Evolutionary conservation across 2,113 vertebrate species (phyloP), one percentile per base, ranked within the genome.

Genomic region (Notothenia coriiceps): DNA sequence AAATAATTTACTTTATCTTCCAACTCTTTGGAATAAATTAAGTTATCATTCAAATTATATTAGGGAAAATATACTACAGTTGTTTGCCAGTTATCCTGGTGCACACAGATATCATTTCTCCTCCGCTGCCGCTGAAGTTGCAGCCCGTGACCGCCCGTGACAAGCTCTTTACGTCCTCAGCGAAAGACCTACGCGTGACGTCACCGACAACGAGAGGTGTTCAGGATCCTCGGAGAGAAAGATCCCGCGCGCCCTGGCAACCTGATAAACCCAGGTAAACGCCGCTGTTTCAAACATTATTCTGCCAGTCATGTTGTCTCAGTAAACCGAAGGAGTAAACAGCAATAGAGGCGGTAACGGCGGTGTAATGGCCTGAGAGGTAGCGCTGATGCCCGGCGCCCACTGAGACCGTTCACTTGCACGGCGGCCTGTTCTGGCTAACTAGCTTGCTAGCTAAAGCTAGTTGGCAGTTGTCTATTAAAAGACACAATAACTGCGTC

Each of bases 171-270:
- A 93, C 92, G 94, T 94, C 52, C 69, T 76, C 68, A 17, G 87
- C 86, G 80, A 77, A 87, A 85, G 79, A 80, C 76, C 73, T 88
- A 90, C 95, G 94, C 49, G 81, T 95, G 91, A 95, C 95, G 95
- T 95, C 93, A 95, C 14, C 79, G 85, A 91, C 91, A 88, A 91
- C 94, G 91, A 94, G 93, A 95, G 93, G 92, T 94, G 94, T 95
- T 95, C 94, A 95, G 92, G 95, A 94, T 95, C 93, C 91, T 94
- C 93, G 94, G 94, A 95, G 92, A 94, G 94, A 93, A 93, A 95
- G 93, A 94, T 93, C 94, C 94, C 95, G 94, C 95, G 95, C 95
- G 93, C 90, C 92, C 90, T 94, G 92, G 93, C 93, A 95, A 93
- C 89, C 92, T 89, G 92, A 92, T 89, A 93, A 94, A 93, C 66